Percentiles rank a stretch among this genome's conserved stretches.
These are phyloP conservation scores for Nasonovia ribisnigri DNA, from an alignment of 2,888 invertebrate species.

Conservation along the genomic window DNA sequence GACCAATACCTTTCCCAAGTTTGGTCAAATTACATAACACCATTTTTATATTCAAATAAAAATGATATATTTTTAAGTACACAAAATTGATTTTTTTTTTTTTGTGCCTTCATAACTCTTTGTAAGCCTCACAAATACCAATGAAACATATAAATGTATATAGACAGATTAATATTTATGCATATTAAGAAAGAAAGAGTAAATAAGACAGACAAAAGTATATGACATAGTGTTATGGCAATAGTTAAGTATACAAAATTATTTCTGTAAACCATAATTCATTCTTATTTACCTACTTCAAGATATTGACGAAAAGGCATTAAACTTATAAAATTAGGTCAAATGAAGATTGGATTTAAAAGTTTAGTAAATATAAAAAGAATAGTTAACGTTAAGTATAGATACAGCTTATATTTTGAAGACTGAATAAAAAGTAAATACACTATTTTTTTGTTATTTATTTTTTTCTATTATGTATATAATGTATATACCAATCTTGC, in stretches of 20 bases:
- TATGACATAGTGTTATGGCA: neutral
- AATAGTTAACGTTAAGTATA: neutral
- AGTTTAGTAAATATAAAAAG: neutral
- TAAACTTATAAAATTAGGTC: neutral
- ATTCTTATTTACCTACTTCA: neutral
- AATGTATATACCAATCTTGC: neutral
- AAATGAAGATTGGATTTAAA: neutral
- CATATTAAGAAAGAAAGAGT: neutral
- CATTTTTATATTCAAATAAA: neutral
- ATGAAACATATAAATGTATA: neutral
- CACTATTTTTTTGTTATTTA: conserved; percentile 20
- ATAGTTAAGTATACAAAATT: neutral
- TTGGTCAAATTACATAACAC: neutral
- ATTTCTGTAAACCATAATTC: neutral
- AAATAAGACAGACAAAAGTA: neutral
- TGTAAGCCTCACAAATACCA: neutral
- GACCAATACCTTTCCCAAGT: neutral
- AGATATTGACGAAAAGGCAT: neutral
- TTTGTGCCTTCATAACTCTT: neutral
- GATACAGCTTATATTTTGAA: neutral
- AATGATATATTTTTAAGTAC: neutral
- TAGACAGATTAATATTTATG: neutral
- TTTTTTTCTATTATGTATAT: neutral
- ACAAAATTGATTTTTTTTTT: neutral
- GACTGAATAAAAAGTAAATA: neutral